Conservation (phyloP, 1,140 invertebrate species). For the Caenorhabditis remanei region DNA sequence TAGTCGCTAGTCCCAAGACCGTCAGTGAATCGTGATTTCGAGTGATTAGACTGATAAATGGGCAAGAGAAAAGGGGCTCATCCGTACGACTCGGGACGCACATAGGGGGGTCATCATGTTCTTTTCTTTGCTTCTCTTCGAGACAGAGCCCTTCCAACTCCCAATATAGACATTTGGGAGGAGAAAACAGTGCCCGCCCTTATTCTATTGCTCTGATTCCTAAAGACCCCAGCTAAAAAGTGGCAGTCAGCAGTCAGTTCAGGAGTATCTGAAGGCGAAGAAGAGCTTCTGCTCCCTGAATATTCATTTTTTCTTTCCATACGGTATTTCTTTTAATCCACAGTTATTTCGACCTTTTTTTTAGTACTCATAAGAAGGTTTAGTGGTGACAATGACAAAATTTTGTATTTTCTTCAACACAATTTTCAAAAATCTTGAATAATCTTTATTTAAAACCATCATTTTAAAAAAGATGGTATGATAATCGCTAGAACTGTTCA, state of each 20-base stretch:
- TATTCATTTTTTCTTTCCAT: background rate
- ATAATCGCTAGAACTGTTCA: no score
- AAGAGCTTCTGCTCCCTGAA: background rate
- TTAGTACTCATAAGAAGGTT: no score
- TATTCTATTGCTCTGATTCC: background rate
- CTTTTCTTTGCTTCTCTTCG: conserved; percentile 12
- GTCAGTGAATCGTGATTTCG: conserved; percentile 50
- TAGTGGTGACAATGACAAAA: no score
- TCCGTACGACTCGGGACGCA: conserved; percentile 6
- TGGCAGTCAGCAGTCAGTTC: background rate
- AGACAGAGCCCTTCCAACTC: background rate
- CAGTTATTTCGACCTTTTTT: no score
- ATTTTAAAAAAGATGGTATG: no score
- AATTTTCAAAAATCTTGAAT: no score
- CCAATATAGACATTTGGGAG: conserved; percentile 2
- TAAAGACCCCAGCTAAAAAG: background rate
- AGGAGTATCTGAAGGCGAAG: background rate
- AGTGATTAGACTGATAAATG: conserved; percentile 51
- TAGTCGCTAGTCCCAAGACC: conserved; percentile 30
- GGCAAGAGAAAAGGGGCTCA: background rate
- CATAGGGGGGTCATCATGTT: background rate
- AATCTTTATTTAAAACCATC: no score
- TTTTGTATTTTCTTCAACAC: no score
- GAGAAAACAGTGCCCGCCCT: background rate
- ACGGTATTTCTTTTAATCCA: background rate